A percentile compares a stretch with the other conserved stretches of the same genome.
These are phyloP conservation scores for Eupithecia centaureata DNA, from an alignment of 2,888 invertebrate species.

Conservation along the genomic window DNA sequence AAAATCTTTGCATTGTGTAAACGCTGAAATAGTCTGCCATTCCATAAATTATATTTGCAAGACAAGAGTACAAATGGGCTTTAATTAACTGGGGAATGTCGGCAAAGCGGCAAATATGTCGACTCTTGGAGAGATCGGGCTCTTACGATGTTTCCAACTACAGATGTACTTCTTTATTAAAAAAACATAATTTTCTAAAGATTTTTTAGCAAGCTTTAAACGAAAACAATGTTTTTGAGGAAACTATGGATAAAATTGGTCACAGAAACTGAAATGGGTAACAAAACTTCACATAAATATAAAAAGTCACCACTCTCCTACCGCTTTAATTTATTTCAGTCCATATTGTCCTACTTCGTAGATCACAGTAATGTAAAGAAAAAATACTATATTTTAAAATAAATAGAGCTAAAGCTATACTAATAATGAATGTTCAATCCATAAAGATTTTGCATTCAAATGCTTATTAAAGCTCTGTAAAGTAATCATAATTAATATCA, in stretches of 20 bases:
- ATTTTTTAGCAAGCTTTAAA: not conserved
- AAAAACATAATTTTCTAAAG: not conserved
- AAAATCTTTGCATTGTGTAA: constrained; percentile 52
- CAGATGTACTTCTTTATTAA: not conserved
- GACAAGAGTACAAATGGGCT: constrained; percentile 80
- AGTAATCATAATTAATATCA: not conserved
- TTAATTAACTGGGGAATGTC: constrained; percentile 81
- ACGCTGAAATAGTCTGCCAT: constrained; percentile 65
- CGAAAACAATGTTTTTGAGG: not conserved
- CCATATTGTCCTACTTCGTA: not conserved
- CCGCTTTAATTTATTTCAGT: not conserved
- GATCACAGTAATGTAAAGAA: not conserved
- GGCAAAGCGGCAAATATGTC: constrained; percentile 76
- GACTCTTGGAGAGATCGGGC: constrained; percentile 56
- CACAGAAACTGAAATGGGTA: no score
- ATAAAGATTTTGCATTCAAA: no score
- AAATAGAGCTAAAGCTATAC: not conserved
- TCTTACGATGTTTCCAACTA: constrained; percentile 38
- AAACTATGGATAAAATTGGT: not conserved
- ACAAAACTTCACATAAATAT: not conserved
- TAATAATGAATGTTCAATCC: not conserved
- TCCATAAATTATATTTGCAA: constrained; percentile 78
- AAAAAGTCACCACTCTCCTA: not conserved
- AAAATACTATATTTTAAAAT: not conserved
- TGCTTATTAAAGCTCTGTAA: not conserved